Evolutionary conservation across 2,888 invertebrate genomes (phyloP), one percentile per base, ranked within the genome.

Genomic region (Deilephila elpenor): DNA sequence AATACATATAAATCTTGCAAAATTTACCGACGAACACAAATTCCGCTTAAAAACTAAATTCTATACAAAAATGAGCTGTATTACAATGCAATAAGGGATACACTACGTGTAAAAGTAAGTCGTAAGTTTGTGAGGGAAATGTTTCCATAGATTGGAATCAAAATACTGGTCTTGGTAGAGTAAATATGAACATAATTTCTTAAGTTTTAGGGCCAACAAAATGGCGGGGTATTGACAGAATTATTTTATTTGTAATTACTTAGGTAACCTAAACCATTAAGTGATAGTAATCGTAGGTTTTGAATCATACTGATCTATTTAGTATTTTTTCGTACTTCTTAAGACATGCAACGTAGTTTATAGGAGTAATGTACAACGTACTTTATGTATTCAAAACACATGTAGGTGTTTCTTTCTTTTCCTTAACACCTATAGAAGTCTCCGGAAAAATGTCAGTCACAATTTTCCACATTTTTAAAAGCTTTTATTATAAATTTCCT

Each of bases 131-230:
- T 64, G 19, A 62, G 44, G 37, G 37, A 51, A 67, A 64, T 44
- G 64, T 67, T 67, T 67, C 44, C 44, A 20, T 67, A 67, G 64
- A 67, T 67, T 44, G 44, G 14, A 44, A 67, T 67, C 64, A 6
- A 67, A 67, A 44, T 67, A 67, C 64, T 67, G 64, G 64, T 67
- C 64, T 14, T 14, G 5, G 44, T 44, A 44, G 44, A 44, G 61
- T 32, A 62, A 20, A 67, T 56, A 56, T n/a, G 37, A 64, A 4
- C 11, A n/a, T 37, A 67, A 37, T 44, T 56, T 67, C 20, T 61
- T 61, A 17, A 61, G 11, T 20, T 59, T 7, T 17, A 25, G 25
- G 8, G 25, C 4, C 32, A 17, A 8, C 60, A 29, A 61, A 56
- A 29, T 29, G 17, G 60, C 17, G n/a, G 17, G 5, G 56, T n/a